phyloP scores from a whole-genome alignment of 2,888 invertebrate species.

The Euphydryas editha region DNA sequence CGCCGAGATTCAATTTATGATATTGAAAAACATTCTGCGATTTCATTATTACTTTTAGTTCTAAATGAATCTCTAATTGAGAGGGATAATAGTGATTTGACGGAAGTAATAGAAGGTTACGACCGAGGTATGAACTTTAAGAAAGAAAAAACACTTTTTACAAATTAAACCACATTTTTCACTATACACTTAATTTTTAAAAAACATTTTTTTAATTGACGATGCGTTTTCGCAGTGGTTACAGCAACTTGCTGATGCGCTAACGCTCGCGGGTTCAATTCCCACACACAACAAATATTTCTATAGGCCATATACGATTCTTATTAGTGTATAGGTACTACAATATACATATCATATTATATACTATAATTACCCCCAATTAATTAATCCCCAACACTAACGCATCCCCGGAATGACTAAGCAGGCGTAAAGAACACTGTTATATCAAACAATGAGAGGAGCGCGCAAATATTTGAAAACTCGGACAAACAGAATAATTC shows the following conservation, averaged over 20 bases:
- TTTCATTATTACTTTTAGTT: conserved; percentile 22
- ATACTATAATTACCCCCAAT: neutral
- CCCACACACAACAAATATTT: too few relatives aligned
- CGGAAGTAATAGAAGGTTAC: neutral
- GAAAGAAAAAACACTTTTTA: too few relatives aligned
- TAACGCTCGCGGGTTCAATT: too few relatives aligned
- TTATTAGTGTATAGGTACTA: too few relatives aligned
- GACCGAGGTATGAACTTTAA: neutral
- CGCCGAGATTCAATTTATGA: conserved; percentile 18
- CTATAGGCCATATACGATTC: too few relatives aligned
- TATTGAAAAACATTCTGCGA: conserved; percentile 9
- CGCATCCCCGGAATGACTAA: conserved; percentile 31
- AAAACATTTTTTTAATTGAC: too few relatives aligned
- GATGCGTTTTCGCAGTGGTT: too few relatives aligned
- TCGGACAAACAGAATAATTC: conserved; percentile 79
- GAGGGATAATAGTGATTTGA: neutral
- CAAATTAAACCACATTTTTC: too few relatives aligned
- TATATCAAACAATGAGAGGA: conserved; percentile 49
- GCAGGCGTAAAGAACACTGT: conserved; percentile 35
- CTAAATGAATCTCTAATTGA: neutral
- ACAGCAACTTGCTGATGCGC: too few relatives aligned
- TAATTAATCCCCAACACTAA: neutral
- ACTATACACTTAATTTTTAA: too few relatives aligned
- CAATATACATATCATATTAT: too few relatives aligned
- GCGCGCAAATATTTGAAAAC: conserved; percentile 62